These are phyloP conservation scores for Bovichtus variegatus DNA, from an alignment of 2,797 vertebrate genomes.

Conservation along the genomic window DNA sequence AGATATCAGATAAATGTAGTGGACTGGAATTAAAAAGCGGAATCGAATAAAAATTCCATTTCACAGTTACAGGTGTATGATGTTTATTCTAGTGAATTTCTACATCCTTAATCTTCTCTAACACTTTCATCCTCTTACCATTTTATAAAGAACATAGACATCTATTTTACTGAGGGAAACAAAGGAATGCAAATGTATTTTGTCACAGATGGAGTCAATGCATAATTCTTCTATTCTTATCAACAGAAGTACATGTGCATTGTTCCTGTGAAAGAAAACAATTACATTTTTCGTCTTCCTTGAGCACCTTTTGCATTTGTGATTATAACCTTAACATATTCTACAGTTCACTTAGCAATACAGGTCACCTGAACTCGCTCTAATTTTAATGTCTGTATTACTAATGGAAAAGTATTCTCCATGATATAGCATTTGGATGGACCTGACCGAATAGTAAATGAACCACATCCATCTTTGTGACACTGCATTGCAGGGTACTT, in stretches of 20 bases:
- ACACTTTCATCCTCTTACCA: neutral
- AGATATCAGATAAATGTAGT: neutral
- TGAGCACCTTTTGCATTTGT: slow-evolving; percentile 20
- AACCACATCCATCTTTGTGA: slow-evolving; percentile 85
- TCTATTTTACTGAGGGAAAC: neutral
- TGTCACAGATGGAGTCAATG: neutral
- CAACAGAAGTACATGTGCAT: slow-evolving; percentile 18
- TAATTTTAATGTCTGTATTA: slow-evolving; percentile 80
- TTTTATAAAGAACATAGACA: neutral
- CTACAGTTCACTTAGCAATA: slow-evolving; percentile 60
- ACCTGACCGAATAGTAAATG: slow-evolving; percentile 84
- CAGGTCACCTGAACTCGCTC: slow-evolving; percentile 69
- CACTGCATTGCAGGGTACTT: slow-evolving; percentile 75
- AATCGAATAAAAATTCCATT: slow-evolving; percentile 4
- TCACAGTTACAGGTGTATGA: neutral
- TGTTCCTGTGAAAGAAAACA: slow-evolving; percentile 14
- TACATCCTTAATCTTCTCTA: neutral
- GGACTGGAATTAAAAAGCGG: neutral
- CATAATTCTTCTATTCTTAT: slow-evolving; percentile 18
- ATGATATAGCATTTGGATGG: slow-evolving; percentile 83
- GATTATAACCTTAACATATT: slow-evolving; percentile 38
- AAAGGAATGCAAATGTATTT: slow-evolving; percentile 6
- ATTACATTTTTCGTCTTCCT: neutral
- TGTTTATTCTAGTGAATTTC: neutral
- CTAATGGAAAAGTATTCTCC: slow-evolving; percentile 78